Conservation (phyloP, 2,888 invertebrate species). For the Sinopyrophorus schimmeli region DNA sequence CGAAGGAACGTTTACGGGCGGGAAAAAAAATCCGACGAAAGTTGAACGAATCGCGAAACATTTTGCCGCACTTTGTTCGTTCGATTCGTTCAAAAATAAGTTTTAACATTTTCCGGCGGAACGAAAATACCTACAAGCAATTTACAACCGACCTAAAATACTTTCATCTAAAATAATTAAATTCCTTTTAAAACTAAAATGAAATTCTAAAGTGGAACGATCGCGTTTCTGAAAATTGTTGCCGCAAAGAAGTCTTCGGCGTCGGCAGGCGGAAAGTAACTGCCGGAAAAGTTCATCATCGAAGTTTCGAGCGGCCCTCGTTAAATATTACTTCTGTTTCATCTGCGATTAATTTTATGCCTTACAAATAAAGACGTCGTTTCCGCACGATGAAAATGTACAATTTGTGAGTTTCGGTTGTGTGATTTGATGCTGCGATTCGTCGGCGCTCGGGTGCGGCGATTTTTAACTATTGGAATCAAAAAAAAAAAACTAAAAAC, state of each 20-base stretch:
- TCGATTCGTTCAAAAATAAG: constrained; percentile 6
- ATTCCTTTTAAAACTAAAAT: constrained; percentile 13
- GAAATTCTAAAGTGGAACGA: constrained; percentile 10
- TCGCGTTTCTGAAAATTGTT: too few relatives aligned
- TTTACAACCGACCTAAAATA: constrained; percentile 10
- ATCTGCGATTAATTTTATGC: constrained; percentile 16
- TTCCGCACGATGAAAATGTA: constrained; percentile 19
- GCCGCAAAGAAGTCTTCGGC: too few relatives aligned
- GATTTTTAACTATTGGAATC: too few relatives aligned
- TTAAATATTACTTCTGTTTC: constrained; percentile 13
- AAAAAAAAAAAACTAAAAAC: too few relatives aligned
- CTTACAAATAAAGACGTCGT: constrained; percentile 20
- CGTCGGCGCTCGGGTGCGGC: too few relatives aligned
- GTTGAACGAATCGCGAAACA: constrained; percentile 2
- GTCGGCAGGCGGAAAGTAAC: too few relatives aligned
- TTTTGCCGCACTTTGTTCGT: constrained; percentile 1
- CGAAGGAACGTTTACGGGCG: too few relatives aligned
- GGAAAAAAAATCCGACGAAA: background rate
- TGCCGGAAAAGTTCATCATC: constrained; percentile 12
- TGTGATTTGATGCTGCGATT: constrained; percentile 20
- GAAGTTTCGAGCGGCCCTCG: constrained; percentile 6
- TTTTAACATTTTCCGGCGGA: constrained; percentile 3
- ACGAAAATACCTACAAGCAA: constrained; percentile 5
- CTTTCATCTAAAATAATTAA: constrained; percentile 17
- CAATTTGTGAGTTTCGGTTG: constrained; percentile 18